Base-by-base conservation (phyloP, 2,888 invertebrate genomes). In the Noctua pronuba region DNA sequence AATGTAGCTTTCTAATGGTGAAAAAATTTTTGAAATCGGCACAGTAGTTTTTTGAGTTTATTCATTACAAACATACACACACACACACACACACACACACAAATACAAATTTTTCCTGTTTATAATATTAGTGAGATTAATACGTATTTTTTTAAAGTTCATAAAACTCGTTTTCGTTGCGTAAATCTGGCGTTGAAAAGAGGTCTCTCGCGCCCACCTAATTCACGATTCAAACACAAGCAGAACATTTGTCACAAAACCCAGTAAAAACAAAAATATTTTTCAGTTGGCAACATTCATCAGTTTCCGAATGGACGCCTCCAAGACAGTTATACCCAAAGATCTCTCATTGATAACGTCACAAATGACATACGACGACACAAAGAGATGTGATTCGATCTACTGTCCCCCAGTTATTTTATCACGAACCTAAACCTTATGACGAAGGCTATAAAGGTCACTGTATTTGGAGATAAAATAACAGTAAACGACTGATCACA, bases 271-370 rank as follows among this genome's bases (percentile, higher is more conserved):
- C 44, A 62, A 44, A 69, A 28, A 81, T 49, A 55, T 49, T 55
- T 65, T 65, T 69, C 49, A 81, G 28, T 41, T 52, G 1, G 38
- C n/a, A 28, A 65, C 76, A 58, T 76, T 76, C 44, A 81, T 68
- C 82, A 69, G 58, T 60, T 67, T 80, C 60, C 16, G 16, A 82
- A 44, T 49, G 71, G 67, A 41, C 67, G 68, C 77, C 55, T 64
- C 24, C 16, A 10, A 52, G 73, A 78, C 83, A 79, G 60, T 73
- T 73, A 80, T 60, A 28, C 44, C 35, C 44, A 69, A 71, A 80
- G 75, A 84, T 80, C 64, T 60, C 6, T 44, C 41, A 64, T 64
- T 75, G 82, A 82, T 82, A 82, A 71, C 10, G 67, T 83, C 84
- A 60, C 24, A 68, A 31, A 52, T 83, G 84, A 82, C 71, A 72